Conservation (phyloP, 2,888 invertebrate genomes). For the Ephialtes manifestator region DNA sequence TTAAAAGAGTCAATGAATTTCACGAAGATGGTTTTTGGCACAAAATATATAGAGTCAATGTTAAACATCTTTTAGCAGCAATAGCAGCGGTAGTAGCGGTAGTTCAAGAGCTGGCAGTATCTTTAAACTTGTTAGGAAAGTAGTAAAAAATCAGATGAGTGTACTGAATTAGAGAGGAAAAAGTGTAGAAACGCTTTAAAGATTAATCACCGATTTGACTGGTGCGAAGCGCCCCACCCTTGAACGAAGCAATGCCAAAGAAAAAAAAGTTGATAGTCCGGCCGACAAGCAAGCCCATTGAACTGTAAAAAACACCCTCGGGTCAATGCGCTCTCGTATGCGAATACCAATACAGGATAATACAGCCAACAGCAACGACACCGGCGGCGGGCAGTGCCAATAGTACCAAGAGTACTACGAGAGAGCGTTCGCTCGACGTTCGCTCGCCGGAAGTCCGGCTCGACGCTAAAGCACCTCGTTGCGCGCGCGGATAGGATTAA, state of each 20-base stretch:
- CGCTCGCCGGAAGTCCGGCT: conserved; percentile 68
- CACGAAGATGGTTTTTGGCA: no score
- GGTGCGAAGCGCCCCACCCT: no score
- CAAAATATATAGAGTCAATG: no score
- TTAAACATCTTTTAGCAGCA: no score
- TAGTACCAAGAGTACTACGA: conserved; percentile 19
- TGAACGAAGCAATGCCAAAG: neutral
- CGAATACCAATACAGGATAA: conserved; percentile 49
- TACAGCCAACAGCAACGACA: conserved; percentile 13
- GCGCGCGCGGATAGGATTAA: conserved; percentile 61
- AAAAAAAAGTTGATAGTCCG: neutral
- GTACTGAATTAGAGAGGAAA: no score
- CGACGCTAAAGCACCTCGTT: conserved; percentile 64
- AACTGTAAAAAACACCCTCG: conserved; percentile 49
- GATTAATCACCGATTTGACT: no score
- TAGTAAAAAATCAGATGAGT: no score
- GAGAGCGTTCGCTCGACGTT: conserved; percentile 39
- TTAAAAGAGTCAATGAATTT: no score
- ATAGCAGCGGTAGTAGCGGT: no score
- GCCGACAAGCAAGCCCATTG: neutral
- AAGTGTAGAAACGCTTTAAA: no score
- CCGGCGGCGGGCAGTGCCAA: neutral
- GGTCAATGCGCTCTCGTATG: conserved; percentile 51
- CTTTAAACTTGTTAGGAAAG: no score
- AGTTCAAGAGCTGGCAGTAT: no score